Evolutionary conservation across 2,888 invertebrate genomes (phyloP), one percentile per base, ranked within the genome.

Genomic region (Crossocerus cetratus): DNA sequence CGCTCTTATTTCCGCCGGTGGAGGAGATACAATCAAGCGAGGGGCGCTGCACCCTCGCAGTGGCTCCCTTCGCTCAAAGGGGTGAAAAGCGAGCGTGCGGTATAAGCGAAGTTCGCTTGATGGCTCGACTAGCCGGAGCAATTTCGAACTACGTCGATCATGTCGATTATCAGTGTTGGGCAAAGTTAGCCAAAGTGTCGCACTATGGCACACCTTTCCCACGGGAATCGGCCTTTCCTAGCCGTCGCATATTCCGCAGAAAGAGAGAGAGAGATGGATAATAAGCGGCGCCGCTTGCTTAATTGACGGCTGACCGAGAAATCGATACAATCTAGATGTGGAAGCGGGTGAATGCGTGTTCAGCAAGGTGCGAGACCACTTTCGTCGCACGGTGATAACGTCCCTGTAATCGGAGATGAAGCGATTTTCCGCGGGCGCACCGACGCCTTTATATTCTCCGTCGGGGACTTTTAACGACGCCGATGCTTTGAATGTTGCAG

Each of bases 401-500:
- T 49, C 49, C 16, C 14, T 16, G 58, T 58, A 65, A 53, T 16
- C 32, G 44, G 21, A 60, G 21, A 43, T 43, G 13, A 20, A n/a
- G n/a, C 5, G 44, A 18, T 49, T 44, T 68, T 65, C 54, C 49
- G 16, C 49, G 14, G 16, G 4, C 16, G 16, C 16, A n/a, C 49
- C 5, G 13, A n/a, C n/a, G 49, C 8, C 49, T 16, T 16, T 49
- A 4, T 49, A 11, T 3, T n/a, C 16, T 5, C 32, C 49, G 16
- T 43, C 5, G 43, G 43, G 2, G 8, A 32, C 11, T 5, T 8
- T 32, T 32, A 32, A 32, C 11, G 32, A 32, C 8, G 14, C 16
- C 5, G 11, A n/a, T 4, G 23, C 32, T 32, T 11, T n/a, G n/a
- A n/a, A 32, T 32, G 5, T 32, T 32, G 8, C 92, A 95, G 95